A percentile compares a stretch with the other conserved stretches of the same genome.
phyloP scores from a whole-genome alignment of 2,888 invertebrate genomes.

The Oscheius myriophilus region DNA sequence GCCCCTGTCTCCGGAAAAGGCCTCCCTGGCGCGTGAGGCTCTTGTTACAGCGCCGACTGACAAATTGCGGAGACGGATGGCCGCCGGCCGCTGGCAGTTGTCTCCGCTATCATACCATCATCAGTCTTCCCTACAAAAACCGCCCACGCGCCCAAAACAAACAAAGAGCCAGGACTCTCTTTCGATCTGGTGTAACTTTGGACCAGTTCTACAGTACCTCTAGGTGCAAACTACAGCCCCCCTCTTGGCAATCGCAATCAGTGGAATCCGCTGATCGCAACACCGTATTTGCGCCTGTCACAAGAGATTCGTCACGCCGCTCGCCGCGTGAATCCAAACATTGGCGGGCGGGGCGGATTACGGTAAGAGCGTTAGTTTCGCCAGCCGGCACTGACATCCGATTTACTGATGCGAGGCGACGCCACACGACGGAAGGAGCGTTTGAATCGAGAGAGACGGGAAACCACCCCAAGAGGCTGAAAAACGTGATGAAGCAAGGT shows the following conservation, averaged over 20 bases:
- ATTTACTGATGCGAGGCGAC: conserved; percentile 15
- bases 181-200: too few species aligned
- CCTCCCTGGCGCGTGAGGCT: conserved; percentile 1
- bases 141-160: not conserved
- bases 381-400: conserved; percentile 16
- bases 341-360: conserved; percentile 15
- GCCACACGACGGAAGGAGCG: conserved; percentile 4
- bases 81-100: conserved; percentile 15
- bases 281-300: conserved; percentile 24
- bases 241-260: not conserved
- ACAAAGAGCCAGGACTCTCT: too few species aligned
- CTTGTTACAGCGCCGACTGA: conserved; percentile 29
- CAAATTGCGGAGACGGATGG: conserved; percentile 30
- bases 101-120: conserved; percentile 28
- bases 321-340: conserved; percentile 28
- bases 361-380: conserved; percentile 28
- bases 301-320: conserved; percentile 22
- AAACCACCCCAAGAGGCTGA: not conserved
- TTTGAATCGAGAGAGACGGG: conserved; percentile 1
- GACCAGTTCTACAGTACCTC: not conserved
- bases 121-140: conserved; percentile 29
- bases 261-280: conserved; percentile 15
- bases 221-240: conserved; percentile 8
- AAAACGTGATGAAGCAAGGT: too few species aligned
- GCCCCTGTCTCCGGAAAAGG: not conserved